These are phyloP conservation scores for Pediacus dermestoides DNA, from an alignment of 2,888 invertebrate genomes.

Conservation along the genomic window DNA sequence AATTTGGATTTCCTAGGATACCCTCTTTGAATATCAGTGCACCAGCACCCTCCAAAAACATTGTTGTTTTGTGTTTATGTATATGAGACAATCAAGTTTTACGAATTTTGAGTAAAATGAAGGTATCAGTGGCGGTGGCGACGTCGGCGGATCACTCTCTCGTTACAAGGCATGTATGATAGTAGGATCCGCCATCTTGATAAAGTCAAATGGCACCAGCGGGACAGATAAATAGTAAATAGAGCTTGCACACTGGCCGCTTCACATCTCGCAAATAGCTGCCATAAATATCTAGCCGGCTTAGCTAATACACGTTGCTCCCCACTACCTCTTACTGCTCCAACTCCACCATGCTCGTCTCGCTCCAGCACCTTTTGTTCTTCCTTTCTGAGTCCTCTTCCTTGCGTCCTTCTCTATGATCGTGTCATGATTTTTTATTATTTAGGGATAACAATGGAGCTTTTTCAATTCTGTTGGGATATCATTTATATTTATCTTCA, in stretches of 20 bases:
- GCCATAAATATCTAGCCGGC: conserved; percentile 44
- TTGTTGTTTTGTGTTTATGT: no score
- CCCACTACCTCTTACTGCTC: conserved; percentile 28
- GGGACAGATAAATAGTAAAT: conserved; percentile 51
- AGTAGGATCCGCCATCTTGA: conserved; percentile 44
- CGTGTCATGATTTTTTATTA: conserved; percentile 30
- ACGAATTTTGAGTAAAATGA: no score
- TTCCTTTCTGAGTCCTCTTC: no score
- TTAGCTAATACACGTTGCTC: conserved; percentile 39
- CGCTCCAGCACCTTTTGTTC: conserved; percentile 20
- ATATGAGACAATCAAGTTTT: no score
- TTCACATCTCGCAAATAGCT: conserved; percentile 45
- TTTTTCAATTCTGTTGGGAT: conserved; percentile 22
- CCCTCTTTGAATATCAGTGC: no score
- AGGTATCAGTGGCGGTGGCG: no score
- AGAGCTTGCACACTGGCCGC: conserved; percentile 44
- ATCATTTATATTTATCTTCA: conserved; percentile 12
- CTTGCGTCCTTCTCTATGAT: conserved; percentile 27
- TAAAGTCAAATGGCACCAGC: conserved; percentile 46
- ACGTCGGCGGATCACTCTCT: no score
- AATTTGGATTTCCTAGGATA: no score
- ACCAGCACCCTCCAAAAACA: no score
- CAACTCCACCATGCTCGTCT: conserved; percentile 19
- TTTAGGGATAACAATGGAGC: conserved; percentile 24
- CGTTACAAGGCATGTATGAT: no score